Evolutionary conservation across 2,888 invertebrate species (phyloP), one percentile per base, ranked within the genome.

Genomic region (Helleia helle): DNA sequence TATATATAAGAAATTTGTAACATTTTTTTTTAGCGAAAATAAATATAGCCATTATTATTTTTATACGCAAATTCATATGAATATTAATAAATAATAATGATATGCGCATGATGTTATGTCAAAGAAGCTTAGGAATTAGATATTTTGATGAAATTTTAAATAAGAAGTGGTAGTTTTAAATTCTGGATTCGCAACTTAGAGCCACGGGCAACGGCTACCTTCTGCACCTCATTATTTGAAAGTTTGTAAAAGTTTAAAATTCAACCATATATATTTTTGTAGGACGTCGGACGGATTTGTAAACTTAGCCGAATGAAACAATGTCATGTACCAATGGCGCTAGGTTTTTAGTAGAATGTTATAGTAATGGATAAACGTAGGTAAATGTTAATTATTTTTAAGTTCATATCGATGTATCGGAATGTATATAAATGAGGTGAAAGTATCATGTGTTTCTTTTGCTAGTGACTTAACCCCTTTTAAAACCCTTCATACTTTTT

Each of bases 331-430:
- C 12, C 22, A 11, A 13, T 31, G 39, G 39, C 24, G 14, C 29
- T 12, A 6, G 31, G n/a, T 43, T 46, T 44, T 27, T 25, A 27
- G 48, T 52, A 55, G 49, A 62, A 65, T 66, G 69, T 73, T 72
- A 66, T 60, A 59, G 64, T 58, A 65, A 60, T 72, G 55, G 72
- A 62, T 73, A 68, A 65, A 48, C 48, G 58, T 71, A 70, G 65
- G 51, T 71, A 70, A 76, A 75, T 79, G 80, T 81, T 81, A 75
- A 68, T 77, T 81, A 79, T 71, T 81, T 81, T 57, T 81, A 81
- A 80, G 79, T 59, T 52, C 50, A 49, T 68, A 64, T 65, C 59
- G 51, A 58, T 71, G 66, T 70, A 65, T 48, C 66, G 63, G 71
- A 63, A 54, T 77, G 75, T 79, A 76, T 80, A 81, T 79, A 81